These are phyloP conservation scores for Caenorhabditis auriculariae DNA, from an alignment of 2,888 invertebrate genomes.

Conservation along the genomic window DNA sequence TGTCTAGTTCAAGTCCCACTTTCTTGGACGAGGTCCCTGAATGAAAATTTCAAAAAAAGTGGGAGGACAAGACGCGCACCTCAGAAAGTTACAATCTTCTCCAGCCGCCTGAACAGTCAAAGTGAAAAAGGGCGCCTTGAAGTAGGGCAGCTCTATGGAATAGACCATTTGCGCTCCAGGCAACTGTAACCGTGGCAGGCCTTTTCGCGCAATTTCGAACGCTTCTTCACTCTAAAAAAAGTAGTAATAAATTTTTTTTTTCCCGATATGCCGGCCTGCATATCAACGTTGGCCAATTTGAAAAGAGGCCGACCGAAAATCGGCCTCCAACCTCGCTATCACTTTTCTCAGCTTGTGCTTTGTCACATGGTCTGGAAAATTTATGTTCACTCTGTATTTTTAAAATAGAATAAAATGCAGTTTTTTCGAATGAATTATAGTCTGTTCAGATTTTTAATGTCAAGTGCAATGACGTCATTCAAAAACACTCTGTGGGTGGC, in stretches of 20 bases:
- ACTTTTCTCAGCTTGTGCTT: slow-evolving; percentile 75
- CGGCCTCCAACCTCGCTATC: slow-evolving; percentile 68
- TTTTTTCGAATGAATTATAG: no score
- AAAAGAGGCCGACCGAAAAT: slow-evolving; percentile 51
- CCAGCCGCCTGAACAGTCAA: slow-evolving; percentile 85
- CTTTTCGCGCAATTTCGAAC: slow-evolving; percentile 82
- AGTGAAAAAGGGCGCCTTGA: slow-evolving; percentile 80
- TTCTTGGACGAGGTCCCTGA: not conserved
- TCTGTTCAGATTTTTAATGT: no score
- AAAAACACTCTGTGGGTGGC: no score
- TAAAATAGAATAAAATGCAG: no score
- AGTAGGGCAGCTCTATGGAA: slow-evolving; percentile 80
- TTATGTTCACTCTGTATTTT: no score
- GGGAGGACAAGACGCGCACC: slow-evolving; percentile 66
- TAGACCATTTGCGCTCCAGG: slow-evolving; percentile 79
- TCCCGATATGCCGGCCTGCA: slow-evolving; percentile 67
- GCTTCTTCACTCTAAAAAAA: slow-evolving; percentile 75
- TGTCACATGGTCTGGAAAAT: slow-evolving; percentile 71
- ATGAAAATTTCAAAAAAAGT: slow-evolving; percentile 2
- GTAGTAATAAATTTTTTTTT: not conserved
- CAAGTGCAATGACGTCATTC: no score
- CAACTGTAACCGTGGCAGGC: slow-evolving; percentile 76
- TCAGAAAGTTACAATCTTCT: slow-evolving; percentile 75
- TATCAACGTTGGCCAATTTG: slow-evolving; percentile 73
- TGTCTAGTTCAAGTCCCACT: not conserved